Evolutionary conservation across 2,888 invertebrate genomes (phyloP), one percentile per base, ranked within the genome.

Genomic region (Alloscopus bannaensis): DNA sequence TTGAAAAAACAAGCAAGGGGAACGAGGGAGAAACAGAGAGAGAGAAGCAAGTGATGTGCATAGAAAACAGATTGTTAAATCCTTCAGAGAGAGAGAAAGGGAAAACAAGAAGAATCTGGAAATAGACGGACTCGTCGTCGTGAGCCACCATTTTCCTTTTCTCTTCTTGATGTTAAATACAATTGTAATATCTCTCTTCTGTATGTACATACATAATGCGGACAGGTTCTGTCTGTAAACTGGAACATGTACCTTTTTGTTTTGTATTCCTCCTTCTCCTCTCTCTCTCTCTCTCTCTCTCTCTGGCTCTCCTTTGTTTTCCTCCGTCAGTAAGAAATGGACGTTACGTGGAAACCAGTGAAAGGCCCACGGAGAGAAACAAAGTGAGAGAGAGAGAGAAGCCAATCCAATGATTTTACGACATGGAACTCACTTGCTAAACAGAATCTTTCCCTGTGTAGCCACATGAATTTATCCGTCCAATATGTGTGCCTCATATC

Each of bases 81-180:
- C 68, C 36, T 65, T 16, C n/a, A 42, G 16, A 62, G 36, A 36
- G 36, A 36, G 36, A 36, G 36, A 36, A 36, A 13, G 13, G n/a
- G 18, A 45, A 45, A 45, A 45, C 36, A 36, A 13, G 6, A 36
- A 6, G 13, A 8, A 36, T 36, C 6, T 13, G 13, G 13, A 36
- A 13, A 36, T 8, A 36, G 36, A 36, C 8, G 36, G 13, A 36
- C 36, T 45, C 13, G 45, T 45, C 13, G 45, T 16, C n/a, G 52
- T 42, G 55, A 55, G 69, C 52, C 55, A 52, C 57, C 69, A 69
- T 57, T 69, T 69, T 68, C 50, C n/a, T 26, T 52, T 57, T 69
- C 62, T 59, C 42, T 70, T 70, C 59, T 70, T 70, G 47, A 31
- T 57, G 57, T 31, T 69, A 40, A 62, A 52, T 62, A 42, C 8